Base-by-base conservation (phyloP, 2,797 vertebrate genomes). In the Sarcophilus harrisii region DNA sequence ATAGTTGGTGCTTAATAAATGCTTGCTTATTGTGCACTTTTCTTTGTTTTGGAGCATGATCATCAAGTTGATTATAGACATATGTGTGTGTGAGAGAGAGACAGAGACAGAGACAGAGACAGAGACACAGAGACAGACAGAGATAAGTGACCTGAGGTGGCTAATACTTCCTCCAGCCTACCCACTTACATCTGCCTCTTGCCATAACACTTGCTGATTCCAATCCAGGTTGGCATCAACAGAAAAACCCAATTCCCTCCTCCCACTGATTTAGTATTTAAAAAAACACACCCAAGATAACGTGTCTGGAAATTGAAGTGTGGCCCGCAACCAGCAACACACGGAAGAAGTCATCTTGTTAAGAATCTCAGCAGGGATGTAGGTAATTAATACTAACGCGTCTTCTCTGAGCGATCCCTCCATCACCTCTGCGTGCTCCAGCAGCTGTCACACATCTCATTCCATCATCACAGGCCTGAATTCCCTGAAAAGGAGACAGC, bases 361-460 rank as follows among this genome's bases (percentile, higher is more conserved):
- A 96, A 52, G 93, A 95, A 97, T 95, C 96, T 97, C 97, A 95
- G 91, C 93, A 95, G 98, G 97, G 91, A 95, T 0, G 0, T 0
- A 66, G 87, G 91, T 95, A 97, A 98, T 97, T 97, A 97, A 98
- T 96, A 94, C 54, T 18, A 96, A 94, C 30, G 58, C 94, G 95
- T 96, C 95, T 28, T 54, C 1, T 1, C 0, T 0, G 93, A 94
- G 54, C 89, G 91, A 91, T 81, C 94, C 66, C 54, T 95, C 0
- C 0, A 90, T 95, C 0, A 1, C 66, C 62, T 92, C 16, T 0
- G 54, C 66, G 81, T 55, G 58, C 92, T 93, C 87, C 0, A 0
- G 94, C 90, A 94, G 62, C 73, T 90, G 62, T 49, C 2, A 6
- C 52, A 28, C 24, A 32, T 52, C 92, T 93, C 73, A 8, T 16